Conservation (phyloP, 2,888 invertebrate species). For the Drosophila ustulata region DNA sequence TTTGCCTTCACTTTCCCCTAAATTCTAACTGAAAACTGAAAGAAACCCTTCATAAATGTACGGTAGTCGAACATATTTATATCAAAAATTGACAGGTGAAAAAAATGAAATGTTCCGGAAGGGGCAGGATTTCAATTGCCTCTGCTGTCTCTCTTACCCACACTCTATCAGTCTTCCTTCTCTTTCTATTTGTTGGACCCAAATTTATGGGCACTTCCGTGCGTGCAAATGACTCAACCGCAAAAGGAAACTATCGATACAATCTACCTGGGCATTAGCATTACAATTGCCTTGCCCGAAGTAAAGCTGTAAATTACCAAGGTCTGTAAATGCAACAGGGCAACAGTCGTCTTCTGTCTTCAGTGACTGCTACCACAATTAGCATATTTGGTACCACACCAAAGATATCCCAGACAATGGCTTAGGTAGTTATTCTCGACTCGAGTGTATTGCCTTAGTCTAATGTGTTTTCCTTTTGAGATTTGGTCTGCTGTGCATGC, state of each 20-base stretch:
- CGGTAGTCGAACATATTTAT: conserved; percentile 27
- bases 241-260: conserved; percentile 42
- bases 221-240: conserved; percentile 28
- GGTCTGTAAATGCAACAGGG: conserved; percentile 40
- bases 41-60: conserved; percentile 56
- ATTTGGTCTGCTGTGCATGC: conserved; percentile 50
- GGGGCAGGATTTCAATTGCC: conserved; percentile 33
- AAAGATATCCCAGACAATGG: conserved; percentile 51
- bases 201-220: conserved; percentile 57
- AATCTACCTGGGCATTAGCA: conserved; percentile 63
- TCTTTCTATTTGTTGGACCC: conserved; percentile 29
- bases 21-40: conserved; percentile 29
- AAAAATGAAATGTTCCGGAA: conserved; percentile 58
- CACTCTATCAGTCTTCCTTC: background rate
- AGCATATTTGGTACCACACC: conserved; percentile 71
- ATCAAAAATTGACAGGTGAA: conserved; percentile 67
- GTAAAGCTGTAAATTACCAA: conserved; percentile 66
- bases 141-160: background rate
- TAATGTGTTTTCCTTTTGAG: conserved; percentile 41
- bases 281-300: conserved; percentile 57
- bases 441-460: conserved; percentile 53
- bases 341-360: conserved; percentile 12
- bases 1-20: conserved; percentile 48
- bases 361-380: conserved; percentile 59
- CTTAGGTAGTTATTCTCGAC: conserved; percentile 42